Base-by-base conservation (phyloP, 2,113 vertebrate species). In the Oreochromis niloticus region DNA sequence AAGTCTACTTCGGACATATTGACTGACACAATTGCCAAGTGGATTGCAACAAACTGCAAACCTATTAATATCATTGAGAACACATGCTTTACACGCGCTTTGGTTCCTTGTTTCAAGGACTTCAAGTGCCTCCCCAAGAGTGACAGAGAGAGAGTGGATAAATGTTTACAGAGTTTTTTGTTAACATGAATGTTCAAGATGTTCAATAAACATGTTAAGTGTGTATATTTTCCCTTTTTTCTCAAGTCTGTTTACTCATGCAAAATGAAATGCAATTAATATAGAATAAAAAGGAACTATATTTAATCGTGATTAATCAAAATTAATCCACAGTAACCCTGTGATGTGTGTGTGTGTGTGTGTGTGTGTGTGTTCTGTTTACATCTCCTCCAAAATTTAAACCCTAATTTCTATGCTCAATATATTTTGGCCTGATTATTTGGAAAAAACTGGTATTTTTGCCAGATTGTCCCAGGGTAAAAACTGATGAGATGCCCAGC, bases 1-100 rank as follows among this genome's bases (percentile, higher is more conserved):
- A 52, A 52, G 4, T 1, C 48, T 19, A 52, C 0, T 0, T 9
- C 4, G 9, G 48, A 52, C 48, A 19, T 52, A 9, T 52, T 52
- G 48, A 52, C 48, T 50, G 48, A 50, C 7, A 2, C 48, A 52
- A 52, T 19, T 52, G 48, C 3, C 48, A 52, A 52, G 48, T 52
- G 48, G 48, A 52, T 19, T 52, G 48, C 48, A 52, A 52, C 48
- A 52, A 52, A 52, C 48, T 52, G 48, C 48, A 52, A 7, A 52
- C 48, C 48, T 52, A 19, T 50, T 52, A 52, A 52, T 50, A 19
- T 50, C 7, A 16, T 19, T 52, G 17, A 52, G 17, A 19, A 52
- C 48, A 22, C 22, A 22, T 22, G 22, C 22, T 22, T 22, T 22
- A 22, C 22, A 22, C 22, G 22, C 22, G 16, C 4, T 50, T 50